A percentile compares a stretch with the other conserved stretches of the same genome.
These are phyloP conservation scores for Xestobium rufovillosum DNA, from an alignment of 2,888 invertebrate genomes.

Conservation along the genomic window DNA sequence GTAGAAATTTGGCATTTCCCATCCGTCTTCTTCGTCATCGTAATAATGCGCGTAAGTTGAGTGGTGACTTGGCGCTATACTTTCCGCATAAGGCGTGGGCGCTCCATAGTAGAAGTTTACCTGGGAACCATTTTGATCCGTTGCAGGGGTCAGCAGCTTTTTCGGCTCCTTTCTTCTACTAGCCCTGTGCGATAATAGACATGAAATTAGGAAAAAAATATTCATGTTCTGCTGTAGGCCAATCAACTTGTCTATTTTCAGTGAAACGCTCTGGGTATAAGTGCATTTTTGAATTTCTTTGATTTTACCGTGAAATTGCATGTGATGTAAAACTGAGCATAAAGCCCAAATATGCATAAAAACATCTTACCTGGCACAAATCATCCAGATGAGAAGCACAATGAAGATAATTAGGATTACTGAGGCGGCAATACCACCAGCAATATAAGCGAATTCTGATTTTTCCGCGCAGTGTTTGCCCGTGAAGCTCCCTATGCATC, in stretches of 20 bases:
- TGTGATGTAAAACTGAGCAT: too few species aligned
- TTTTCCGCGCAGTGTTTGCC: constrained; percentile 84
- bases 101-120: constrained; percentile 96
- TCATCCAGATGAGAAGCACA: constrained; percentile 93
- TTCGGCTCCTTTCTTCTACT: constrained; percentile 83
- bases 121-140: constrained; percentile 87
- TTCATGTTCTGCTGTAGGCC: too few species aligned
- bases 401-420: constrained; percentile 89
- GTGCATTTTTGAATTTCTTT: too few species aligned
- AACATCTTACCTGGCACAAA: constrained; percentile 81
- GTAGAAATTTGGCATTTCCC: constrained; percentile 97
- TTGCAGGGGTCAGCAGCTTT: constrained; percentile 81
- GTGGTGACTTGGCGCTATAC: constrained; percentile 91
- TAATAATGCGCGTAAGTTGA: constrained; percentile 94
- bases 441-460: constrained; percentile 92
- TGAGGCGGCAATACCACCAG: constrained; percentile 89
- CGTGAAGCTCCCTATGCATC: constrained; percentile 87
- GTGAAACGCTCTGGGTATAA: too few species aligned
- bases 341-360: too few species aligned
- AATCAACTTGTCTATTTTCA: too few species aligned
- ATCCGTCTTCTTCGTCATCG: constrained; percentile 92
- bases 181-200: constrained; percentile 62
- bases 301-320: too few species aligned
- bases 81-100: constrained; percentile 90
- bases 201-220: constrained; percentile 6